Percentiles rank a stretch among this genome's conserved stretches.
Evolutionary conservation across 2,797 vertebrate genomes (phyloP).

Genomic region (Taenioides sp.): DNA sequence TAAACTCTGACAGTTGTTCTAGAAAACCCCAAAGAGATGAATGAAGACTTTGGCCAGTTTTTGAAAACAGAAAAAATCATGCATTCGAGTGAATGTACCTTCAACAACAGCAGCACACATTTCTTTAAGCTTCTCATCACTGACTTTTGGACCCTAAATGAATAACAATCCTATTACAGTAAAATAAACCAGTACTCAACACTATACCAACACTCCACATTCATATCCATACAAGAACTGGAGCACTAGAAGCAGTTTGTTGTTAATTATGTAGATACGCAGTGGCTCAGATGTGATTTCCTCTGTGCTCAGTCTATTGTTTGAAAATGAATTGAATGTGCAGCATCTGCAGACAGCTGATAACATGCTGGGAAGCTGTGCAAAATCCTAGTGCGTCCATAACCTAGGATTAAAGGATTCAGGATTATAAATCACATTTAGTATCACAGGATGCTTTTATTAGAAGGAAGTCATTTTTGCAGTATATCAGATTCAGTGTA

Average conservation of each 20-base stretch:
- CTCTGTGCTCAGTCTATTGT: slow-evolving; percentile 10
- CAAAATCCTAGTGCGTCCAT: neutral
- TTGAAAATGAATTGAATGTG: slow-evolving; percentile 1
- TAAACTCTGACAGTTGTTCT: slow-evolving; percentile 81
- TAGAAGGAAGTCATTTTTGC: neutral
- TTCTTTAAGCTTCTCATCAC: slow-evolving; percentile 75
- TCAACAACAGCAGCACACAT: slow-evolving; percentile 79
- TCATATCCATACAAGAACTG: neutral
- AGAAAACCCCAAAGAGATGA: neutral
- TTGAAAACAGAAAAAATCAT: neutral
- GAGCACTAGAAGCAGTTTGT: neutral
- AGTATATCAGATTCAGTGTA: neutral
- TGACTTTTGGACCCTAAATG: slow-evolving; percentile 76
- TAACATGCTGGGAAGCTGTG: neutral
- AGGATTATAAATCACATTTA: neutral
- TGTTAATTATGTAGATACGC: neutral
- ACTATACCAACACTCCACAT: neutral
- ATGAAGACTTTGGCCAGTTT: neutral
- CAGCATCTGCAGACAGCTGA: slow-evolving; percentile 8
- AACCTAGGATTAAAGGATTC: neutral
- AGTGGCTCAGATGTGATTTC: slow-evolving; percentile 1
- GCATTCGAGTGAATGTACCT: slow-evolving; percentile 54
- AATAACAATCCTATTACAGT: neutral
- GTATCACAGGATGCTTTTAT: neutral
- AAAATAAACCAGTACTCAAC: neutral